phyloP scores from a whole-genome alignment of 2,797 vertebrate genomes.

The Chromobotia macracanthus region DNA sequence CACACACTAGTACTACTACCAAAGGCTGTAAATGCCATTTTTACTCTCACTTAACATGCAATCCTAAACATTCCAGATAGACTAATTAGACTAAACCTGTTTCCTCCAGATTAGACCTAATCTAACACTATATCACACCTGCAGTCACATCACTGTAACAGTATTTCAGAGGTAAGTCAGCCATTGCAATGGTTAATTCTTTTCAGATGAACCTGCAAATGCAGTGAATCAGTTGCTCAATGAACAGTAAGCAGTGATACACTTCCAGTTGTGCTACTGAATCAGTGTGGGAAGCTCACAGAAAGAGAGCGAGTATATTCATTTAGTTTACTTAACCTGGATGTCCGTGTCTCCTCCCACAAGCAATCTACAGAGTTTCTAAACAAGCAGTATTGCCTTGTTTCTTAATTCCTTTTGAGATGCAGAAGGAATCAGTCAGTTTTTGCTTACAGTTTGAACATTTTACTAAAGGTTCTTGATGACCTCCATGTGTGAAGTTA shows the following conservation, averaged over 20 bases:
- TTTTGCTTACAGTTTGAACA: slow-evolving; percentile 4
- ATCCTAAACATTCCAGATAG: background rate
- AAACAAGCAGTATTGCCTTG: slow-evolving; percentile 29
- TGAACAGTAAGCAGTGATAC: background rate
- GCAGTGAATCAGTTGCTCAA: slow-evolving; percentile 6
- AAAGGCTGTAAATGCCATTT: background rate
- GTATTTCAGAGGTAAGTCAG: too few species aligned
- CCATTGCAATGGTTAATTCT: background rate
- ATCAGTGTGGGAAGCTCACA: slow-evolving; percentile 1
- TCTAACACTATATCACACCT: background rate
- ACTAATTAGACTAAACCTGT: background rate
- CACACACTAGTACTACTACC: background rate
- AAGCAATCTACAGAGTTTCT: slow-evolving; percentile 19
- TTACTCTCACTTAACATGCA: background rate
- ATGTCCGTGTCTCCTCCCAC: slow-evolving; percentile 37
- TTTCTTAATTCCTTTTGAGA: slow-evolving; percentile 41
- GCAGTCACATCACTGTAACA: too few species aligned
- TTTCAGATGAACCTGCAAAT: slow-evolving; percentile 22
- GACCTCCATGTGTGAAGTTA: slow-evolving; percentile 1
- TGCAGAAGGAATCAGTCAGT: slow-evolving; percentile 18
- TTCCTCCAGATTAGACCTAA: too few species aligned
- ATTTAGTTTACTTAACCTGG: slow-evolving; percentile 39
- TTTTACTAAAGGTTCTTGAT: slow-evolving; percentile 22
- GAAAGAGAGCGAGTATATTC: background rate
- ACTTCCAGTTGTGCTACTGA: slow-evolving; percentile 12